Evolutionary conservation across 2,113 vertebrate species (phyloP), one percentile per base, ranked within the genome.

Genomic region (Albula glossodonta): DNA sequence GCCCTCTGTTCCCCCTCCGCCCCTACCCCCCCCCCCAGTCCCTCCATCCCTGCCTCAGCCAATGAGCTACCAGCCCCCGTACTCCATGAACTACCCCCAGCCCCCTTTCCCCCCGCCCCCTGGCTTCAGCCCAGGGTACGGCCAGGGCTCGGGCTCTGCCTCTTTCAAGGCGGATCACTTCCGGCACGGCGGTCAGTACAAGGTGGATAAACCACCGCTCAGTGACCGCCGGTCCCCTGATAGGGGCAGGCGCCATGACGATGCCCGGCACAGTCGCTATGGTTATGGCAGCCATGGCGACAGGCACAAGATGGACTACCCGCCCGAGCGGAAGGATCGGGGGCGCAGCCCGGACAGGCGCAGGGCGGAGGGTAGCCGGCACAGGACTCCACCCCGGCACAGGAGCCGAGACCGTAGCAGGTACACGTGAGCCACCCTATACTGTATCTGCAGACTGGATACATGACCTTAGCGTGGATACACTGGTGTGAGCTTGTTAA

Each of bases 401-500:
- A 91, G 97, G 78, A 98, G 97, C 93, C 96, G 97, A 0, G 97
- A 99, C 41, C 94, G 96, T 13, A 97, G 96, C 96, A 97, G 97
- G 97, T 99, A 19, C 31, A 41, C 31, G 31, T 41, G 31, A 41
- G 31, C 31, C 31, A 1, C 31, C 31, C 31, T 41, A 41, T 41
- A 41, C 31, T 41, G 31, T 41, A 41, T 41, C 31, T 41, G 31
- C 31, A 41, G 31, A 41, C 31, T 41, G 31, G 31, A 41, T 41
- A 41, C 31, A 41, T 41, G 31, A 41, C 31, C 1, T 41, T 41
- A 41, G 31, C 1, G 31, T 41, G 31, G 31, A 41, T 41, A 41
- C 31, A 41, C 31, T 41, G 31, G 31, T 41, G 31, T 41, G 31
- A 41, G 31, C 31, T 41, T 41, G 31, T 41, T 41, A 41, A 41